phyloP scores from a whole-genome alignment of 2,797 vertebrate species.

The Sciurus carolinensis region DNA sequence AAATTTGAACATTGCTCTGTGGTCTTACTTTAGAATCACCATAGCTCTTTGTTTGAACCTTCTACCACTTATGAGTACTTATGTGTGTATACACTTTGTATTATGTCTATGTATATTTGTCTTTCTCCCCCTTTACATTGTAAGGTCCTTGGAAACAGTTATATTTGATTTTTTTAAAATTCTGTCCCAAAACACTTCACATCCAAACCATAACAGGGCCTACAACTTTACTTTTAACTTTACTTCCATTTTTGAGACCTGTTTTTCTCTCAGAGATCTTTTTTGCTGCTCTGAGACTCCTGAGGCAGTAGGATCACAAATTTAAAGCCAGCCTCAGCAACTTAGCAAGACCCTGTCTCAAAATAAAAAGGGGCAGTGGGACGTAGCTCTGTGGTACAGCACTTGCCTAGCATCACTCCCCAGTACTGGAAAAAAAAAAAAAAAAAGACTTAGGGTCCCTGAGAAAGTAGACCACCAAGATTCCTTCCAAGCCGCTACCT shows the following conservation, averaged over 20 bases:
- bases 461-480: neutral
- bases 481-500: neutral
- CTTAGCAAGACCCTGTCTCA: too few relatives aligned
- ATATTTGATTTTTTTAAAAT: neutral
- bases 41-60: neutral
- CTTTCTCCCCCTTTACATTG: neutral
- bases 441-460: neutral
- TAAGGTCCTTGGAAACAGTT: slow-evolving; percentile 38
- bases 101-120: neutral
- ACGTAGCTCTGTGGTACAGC: too few relatives aligned
- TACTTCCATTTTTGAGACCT: neutral
- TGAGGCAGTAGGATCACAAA: too few relatives aligned
- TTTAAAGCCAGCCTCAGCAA: too few relatives aligned
- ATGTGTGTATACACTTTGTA: neutral
- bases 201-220: too few relatives aligned
- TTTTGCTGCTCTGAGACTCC: neutral
- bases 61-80: neutral
- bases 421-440: too few relatives aligned
- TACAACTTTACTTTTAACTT: neutral
- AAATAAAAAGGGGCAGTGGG: too few relatives aligned
- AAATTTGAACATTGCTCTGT: neutral
- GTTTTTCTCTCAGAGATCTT: neutral
- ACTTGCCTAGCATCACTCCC: too few relatives aligned
- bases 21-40: neutral
- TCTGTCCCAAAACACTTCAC: neutral